Evolutionary conservation across 1,140 invertebrate species (phyloP), one percentile per base, ranked within the genome.

Genomic region (Rhyzopertha dominica): DNA sequence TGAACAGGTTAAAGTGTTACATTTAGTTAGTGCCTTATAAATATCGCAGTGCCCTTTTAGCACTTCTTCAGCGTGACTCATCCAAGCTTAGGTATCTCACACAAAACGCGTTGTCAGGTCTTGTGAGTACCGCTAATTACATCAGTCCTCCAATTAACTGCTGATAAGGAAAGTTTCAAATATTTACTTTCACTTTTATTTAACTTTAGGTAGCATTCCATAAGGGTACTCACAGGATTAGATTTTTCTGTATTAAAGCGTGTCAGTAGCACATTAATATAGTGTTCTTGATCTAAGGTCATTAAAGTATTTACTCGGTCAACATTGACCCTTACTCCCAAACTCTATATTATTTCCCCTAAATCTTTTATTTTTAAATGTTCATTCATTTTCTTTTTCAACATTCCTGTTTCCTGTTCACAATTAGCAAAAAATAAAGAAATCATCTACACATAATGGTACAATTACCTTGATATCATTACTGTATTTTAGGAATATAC

Each of bases 1-100:
- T n/a, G n/a, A n/a, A n/a, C n/a, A n/a, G n/a, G n/a, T n/a, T n/a
- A n/a, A n/a, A n/a, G n/a, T n/a, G n/a, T n/a, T n/a, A n/a, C n/a
- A n/a, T n/a, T n/a, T n/a, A n/a, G n/a, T 31, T 30, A 9, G 62
- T 61, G 9, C 57, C 53, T 48, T 58, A 53, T 32, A 62, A 46
- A 50, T 63, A 66, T 32, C 52, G 30, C 17, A 65, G 40, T 1
- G 64, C 45, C 37, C 55, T 43, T 38, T 63, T 65, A 2, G 50
- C 51, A 47, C 42, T 37, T 34, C 40, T 5, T 45, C 49, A 51
- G 53, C 62, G 53, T 37, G 43, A 30, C 31, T 47, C 40, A 16
- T 45, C 46, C 12, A 56, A 56, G 39, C 56, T 55, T n/a, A 65
- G 45, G 8, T 41, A 30, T 9, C 39, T 42, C n/a, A 42, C 14